Conservation (phyloP, 1,140 invertebrate genomes). For the Solenopsis invicta region DNA sequence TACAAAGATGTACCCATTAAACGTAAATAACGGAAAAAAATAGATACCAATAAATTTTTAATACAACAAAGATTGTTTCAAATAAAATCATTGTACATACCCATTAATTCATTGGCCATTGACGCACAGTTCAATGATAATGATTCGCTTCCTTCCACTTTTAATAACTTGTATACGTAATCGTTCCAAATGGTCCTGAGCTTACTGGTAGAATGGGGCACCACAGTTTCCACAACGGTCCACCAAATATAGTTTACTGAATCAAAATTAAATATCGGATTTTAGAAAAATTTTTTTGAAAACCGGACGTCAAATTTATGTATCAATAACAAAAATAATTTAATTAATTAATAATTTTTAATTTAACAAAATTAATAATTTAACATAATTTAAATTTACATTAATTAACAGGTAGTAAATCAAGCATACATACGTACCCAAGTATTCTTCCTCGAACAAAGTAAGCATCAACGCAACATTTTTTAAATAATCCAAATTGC, state of each 20-base stretch:
- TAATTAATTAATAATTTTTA: not conserved
- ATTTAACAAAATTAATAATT: too few species aligned
- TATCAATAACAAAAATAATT: not conserved
- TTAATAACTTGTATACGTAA: conserved; percentile 83
- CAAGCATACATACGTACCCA: conserved; percentile 83
- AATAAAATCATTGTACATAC: conserved; percentile 83
- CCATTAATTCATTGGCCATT: conserved; percentile 90
- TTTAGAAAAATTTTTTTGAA: not conserved
- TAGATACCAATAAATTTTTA: not conserved
- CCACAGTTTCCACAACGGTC: conserved; percentile 89
- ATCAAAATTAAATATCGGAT: not conserved
- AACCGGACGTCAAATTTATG: not conserved
- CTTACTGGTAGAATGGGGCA: conserved; percentile 89
- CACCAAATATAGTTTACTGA: conserved; percentile 90
- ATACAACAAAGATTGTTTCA: not conserved
- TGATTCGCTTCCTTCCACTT: conserved; percentile 83
- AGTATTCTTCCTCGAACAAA: conserved; percentile 85
- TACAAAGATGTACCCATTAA: not conserved
- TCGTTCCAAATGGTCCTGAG: conserved; percentile 82
- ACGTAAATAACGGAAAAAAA: not conserved
- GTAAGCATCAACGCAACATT: conserved; percentile 88
- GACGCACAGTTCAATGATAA: conserved; percentile 89
- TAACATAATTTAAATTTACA: not conserved
- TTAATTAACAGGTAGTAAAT: conserved; percentile 24
- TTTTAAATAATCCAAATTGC: conserved; percentile 89